A percentile compares a stretch with the other conserved stretches of the same genome.
Conservation (phyloP, 2,113 vertebrate species). For the Bos indicus region DNA sequence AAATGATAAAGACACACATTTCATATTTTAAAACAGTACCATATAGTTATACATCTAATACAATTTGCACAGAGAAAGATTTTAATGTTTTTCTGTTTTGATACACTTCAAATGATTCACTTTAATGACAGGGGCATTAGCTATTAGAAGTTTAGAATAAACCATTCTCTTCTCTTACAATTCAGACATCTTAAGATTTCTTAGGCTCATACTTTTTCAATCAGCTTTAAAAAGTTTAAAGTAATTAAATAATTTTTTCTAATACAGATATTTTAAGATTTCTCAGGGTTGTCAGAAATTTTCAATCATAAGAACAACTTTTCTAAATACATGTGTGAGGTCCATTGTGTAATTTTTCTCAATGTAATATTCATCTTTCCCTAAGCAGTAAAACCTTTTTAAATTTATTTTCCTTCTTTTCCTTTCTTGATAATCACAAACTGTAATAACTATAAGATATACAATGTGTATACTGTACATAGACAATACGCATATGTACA, state of each 20-base stretch:
- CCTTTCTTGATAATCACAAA: not conserved
- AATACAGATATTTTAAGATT: slow-evolving; percentile 9
- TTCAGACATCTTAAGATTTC: not conserved
- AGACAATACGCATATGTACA: not conserved
- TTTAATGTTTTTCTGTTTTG: slow-evolving; percentile 50
- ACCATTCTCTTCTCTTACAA: slow-evolving; percentile 21
- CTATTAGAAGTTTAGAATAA: slow-evolving; percentile 31
- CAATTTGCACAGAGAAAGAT: slow-evolving; percentile 27
- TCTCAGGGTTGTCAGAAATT: not conserved
- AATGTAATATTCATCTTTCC: not conserved
- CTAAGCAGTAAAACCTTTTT: not conserved
- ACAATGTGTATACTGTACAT: not conserved
- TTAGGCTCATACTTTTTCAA: not conserved
- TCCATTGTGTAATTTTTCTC: not conserved
- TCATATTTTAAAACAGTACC: slow-evolving; percentile 6
- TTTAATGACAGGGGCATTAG: slow-evolving; percentile 23
- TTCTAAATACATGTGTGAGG: not conserved
- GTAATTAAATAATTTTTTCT: slow-evolving; percentile 18
- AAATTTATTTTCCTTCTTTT: not conserved
- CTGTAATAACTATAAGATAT: not conserved
- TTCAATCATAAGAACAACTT: slow-evolving; percentile 4
- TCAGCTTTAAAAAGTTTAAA: slow-evolving; percentile 29
- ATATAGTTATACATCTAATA: slow-evolving; percentile 10
- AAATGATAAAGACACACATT: not conserved
- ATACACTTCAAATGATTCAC: slow-evolving; percentile 36